Evolutionary conservation across 2,888 invertebrate genomes (phyloP), one percentile per base, ranked within the genome.

Genomic region (Melipona bicolor): DNA sequence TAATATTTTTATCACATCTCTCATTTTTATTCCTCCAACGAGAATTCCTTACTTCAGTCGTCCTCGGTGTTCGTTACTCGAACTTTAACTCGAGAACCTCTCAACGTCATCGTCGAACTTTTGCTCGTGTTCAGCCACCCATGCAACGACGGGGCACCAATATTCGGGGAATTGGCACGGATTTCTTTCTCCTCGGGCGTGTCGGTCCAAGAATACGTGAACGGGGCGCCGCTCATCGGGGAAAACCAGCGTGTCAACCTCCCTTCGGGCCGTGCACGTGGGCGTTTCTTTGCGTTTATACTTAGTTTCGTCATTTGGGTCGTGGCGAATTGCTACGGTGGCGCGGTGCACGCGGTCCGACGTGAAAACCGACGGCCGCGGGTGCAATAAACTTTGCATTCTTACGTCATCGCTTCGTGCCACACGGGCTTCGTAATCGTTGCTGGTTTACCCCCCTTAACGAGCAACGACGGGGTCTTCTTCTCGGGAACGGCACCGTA

Each of bases 181-280:
- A 81, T 82, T 79, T 87, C 78, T 87, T 86, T 88, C 74, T 79
- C 70, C 77, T 61, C 75, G 68, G 9, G 65, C 69, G 59, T 78
- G 21, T 24, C n/a, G 9, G 68, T 88, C 89, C 81, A 87, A 90
- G 83, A 89, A 89, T 89, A 89, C 77, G 78, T 70, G 21, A 64
- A 64, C 24, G 65, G 70, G 76, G 74, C 70, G 68, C 21, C 77
- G 77, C 61, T 43, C 79, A 74, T 82, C 77, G 87, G 90, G 89
- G 90, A 90, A 89, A 90, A 90, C 90, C 89, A 81, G 84, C 87
- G 84, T 85, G 88, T 90, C 90, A 87, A 84, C 74, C 83, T 79
- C 79, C 81, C 80, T 78, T 79, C 75, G 70, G 79, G 78, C 43
- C 32, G 67, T 67, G 80, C 86, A 82, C 84, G 86, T 88, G 90